Conservation (phyloP, 2,888 invertebrate genomes). For the Lasioglossum zephyrum region DNA sequence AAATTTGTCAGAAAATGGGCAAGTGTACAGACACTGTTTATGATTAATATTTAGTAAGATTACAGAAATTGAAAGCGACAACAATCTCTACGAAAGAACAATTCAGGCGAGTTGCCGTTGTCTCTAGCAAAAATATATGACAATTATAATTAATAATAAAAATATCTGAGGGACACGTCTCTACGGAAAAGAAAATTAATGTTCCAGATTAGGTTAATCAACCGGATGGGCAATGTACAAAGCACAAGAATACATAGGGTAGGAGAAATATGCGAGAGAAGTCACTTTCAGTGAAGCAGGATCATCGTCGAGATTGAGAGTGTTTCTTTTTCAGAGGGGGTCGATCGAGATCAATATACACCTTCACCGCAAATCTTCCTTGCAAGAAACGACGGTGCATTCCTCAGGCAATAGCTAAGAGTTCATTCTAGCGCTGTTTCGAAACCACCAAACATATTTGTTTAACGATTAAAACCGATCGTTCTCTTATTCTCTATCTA, state of each 20-base stretch:
- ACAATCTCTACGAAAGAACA: constrained; percentile 16
- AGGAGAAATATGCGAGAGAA: constrained; percentile 9
- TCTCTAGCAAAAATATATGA: constrained; percentile 16
- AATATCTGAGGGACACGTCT: background rate
- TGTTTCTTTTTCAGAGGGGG: background rate
- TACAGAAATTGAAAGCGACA: background rate
- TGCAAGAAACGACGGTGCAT: constrained; percentile 66
- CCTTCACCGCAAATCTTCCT: constrained; percentile 64
- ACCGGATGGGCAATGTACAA: constrained; percentile 48
- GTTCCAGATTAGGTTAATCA: background rate
- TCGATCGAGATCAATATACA: background rate
- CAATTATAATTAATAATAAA: no score
- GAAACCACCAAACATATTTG: constrained; percentile 58
- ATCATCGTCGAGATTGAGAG: background rate
- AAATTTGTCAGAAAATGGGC: background rate
- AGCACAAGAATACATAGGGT: constrained; percentile 29
- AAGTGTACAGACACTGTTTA: background rate
- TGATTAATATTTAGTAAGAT: background rate
- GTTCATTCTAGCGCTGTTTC: constrained; percentile 71
- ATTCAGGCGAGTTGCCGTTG: background rate
- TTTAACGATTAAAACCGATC: constrained; percentile 24
- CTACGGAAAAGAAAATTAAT: background rate
- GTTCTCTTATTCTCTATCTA: constrained; percentile 55
- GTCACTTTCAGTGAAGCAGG: constrained; percentile 48
- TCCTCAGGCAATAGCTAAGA: constrained; percentile 67